Percentiles rank a stretch among this genome's conserved stretches.
phyloP scores from a whole-genome alignment of 2,797 vertebrate species.

The Champsocephalus gunnari region DNA sequence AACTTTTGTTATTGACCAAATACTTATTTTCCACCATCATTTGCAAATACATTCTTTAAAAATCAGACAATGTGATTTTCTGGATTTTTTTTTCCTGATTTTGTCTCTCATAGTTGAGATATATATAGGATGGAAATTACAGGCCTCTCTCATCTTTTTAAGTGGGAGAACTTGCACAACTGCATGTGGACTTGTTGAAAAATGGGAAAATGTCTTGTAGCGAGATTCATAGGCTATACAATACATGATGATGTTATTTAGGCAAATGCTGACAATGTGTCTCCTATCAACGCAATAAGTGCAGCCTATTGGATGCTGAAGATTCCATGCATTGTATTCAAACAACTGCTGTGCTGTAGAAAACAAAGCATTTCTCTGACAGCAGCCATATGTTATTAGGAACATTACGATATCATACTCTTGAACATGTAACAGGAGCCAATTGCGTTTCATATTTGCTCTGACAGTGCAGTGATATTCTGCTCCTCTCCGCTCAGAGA shows the following conservation, averaged over 20 bases:
- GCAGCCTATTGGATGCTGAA: background rate
- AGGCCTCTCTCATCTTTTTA: no score
- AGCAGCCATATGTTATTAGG: slow-evolving; percentile 23
- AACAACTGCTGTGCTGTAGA: slow-evolving; percentile 13
- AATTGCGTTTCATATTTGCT: slow-evolving; percentile 52
- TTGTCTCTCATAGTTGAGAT: no score
- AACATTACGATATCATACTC: slow-evolving; percentile 43
- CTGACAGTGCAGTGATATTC: slow-evolving; percentile 31
- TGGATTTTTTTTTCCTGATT: no score
- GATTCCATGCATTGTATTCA: slow-evolving; percentile 16
- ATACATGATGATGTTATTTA: background rate
- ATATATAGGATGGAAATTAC: no score
- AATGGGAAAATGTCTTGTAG: background rate
- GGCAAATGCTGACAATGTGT: slow-evolving; percentile 1
- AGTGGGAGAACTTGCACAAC: no score
- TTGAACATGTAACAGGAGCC: slow-evolving; percentile 39
- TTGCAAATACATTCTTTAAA: no score
- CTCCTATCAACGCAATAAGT: slow-evolving; percentile 7
- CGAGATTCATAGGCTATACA: background rate
- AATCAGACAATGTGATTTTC: no score
- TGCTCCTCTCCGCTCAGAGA: slow-evolving; percentile 23
- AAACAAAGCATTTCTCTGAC: slow-evolving; percentile 30
- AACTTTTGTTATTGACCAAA: no score
- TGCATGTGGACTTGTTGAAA: background rate
- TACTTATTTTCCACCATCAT: no score